Percentiles rank a stretch among this genome's conserved stretches.
Evolutionary conservation across 2,113 vertebrate genomes (phyloP).

Genomic region (Campylomormyrus numenius): DNA sequence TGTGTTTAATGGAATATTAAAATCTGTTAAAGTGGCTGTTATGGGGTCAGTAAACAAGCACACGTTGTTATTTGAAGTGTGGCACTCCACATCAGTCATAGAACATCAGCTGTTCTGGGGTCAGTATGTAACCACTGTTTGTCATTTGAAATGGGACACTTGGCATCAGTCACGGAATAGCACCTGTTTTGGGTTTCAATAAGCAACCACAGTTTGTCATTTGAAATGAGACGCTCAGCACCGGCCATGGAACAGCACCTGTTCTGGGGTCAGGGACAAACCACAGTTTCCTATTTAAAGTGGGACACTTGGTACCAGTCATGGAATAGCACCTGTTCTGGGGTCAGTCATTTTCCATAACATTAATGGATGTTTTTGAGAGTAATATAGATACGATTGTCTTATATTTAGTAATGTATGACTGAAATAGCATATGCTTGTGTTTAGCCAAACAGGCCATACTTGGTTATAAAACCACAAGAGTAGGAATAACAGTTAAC

Average conservation of each 20-base stretch:
- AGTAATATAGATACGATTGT: background rate
- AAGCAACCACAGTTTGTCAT: slow-evolving; percentile 9
- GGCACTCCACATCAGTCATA: background rate
- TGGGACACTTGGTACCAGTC: background rate
- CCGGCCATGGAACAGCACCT: background rate
- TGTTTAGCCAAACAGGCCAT: background rate
- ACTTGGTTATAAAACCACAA: background rate
- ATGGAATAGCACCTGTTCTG: background rate
- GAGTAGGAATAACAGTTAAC: background rate
- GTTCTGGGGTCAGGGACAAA: background rate
- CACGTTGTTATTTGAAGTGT: background rate
- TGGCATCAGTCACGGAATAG: background rate
- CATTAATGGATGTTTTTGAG: background rate
- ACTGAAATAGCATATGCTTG: background rate
- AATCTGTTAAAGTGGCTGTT: background rate
- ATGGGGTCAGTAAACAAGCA: background rate
- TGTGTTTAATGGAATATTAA: background rate
- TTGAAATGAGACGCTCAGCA: background rate
- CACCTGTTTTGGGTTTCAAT: slow-evolving; percentile 3
- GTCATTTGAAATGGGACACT: background rate
- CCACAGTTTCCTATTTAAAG: background rate
- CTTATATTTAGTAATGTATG: background rate
- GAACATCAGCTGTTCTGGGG: background rate
- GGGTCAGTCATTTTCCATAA: background rate
- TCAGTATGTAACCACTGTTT: background rate